Evolutionary conservation across 2,113 vertebrate genomes (phyloP).

Genomic region (Hemiscyllium ocellatum): DNA sequence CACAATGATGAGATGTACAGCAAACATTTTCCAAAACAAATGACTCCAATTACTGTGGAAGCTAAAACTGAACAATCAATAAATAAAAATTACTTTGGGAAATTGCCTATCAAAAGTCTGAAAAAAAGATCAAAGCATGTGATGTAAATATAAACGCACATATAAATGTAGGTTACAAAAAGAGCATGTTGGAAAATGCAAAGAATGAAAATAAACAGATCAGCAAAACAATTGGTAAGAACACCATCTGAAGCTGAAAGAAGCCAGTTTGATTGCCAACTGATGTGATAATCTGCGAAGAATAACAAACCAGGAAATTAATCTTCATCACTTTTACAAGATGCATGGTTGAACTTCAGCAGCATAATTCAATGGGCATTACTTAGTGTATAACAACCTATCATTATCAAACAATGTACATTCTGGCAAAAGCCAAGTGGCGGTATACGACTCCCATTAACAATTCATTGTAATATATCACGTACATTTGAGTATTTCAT

Average conservation of each 20-base stretch:
- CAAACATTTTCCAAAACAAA: neutral
- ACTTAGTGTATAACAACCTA: neutral
- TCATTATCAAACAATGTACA: neutral
- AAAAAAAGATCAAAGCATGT: neutral
- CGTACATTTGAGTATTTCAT: neutral
- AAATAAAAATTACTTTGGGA: neutral
- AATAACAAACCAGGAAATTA: neutral
- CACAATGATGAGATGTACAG: neutral
- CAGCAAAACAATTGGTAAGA: neutral
- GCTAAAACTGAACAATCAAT: neutral
- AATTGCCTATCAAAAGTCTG: neutral
- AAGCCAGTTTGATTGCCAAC: neutral
- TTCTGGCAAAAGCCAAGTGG: neutral
- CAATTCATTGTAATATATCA: neutral
- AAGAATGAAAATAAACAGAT: neutral
- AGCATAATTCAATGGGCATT: neutral
- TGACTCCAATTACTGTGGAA: neutral
- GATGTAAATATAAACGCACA: neutral
- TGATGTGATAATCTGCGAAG: neutral
- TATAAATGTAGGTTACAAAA: neutral
- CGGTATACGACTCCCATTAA: neutral
- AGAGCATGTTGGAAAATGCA: neutral
- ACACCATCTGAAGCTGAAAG: neutral
- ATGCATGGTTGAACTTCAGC: neutral
- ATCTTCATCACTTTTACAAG: neutral